phyloP scores from a whole-genome alignment of 2,888 invertebrate genomes.

The Athripsodes cinereus region DNA sequence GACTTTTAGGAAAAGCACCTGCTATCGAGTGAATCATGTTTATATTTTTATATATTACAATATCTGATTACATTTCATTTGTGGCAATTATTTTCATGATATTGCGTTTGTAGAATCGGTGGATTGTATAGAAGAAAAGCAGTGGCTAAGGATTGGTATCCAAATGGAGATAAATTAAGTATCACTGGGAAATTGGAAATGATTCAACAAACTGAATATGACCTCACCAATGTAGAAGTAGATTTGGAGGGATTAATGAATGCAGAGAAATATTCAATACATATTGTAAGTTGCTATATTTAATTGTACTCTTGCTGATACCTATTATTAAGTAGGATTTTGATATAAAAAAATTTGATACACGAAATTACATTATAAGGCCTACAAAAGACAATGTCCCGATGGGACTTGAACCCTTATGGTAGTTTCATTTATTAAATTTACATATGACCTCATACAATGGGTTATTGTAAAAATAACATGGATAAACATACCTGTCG shows the following conservation, averaged over 20 bases:
- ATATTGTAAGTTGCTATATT: constrained; percentile 53
- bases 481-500: too few species aligned
- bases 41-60: neutral
- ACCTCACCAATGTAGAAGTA: constrained; percentile 72
- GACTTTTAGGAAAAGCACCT: neutral
- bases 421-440: too few species aligned
- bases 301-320: neutral
- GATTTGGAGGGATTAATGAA: constrained; percentile 64
- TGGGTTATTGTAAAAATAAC: too few species aligned
- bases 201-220: constrained; percentile 80
- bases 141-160: constrained; percentile 83
- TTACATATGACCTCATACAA: too few species aligned
- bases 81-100: neutral
- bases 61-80: constrained; percentile 1
- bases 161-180: constrained; percentile 61
- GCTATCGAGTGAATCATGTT: too few species aligned
- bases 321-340: neutral
- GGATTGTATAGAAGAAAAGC: constrained; percentile 74
- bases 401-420: too few species aligned
- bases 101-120: constrained; percentile 55
- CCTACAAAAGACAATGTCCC: too few species aligned
- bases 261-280: constrained; percentile 73
- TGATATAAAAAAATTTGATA: too few species aligned
- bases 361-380: too few species aligned
- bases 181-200: constrained; percentile 75